These are phyloP conservation scores for Galaxias olidus DNA, from an alignment of 2,797 vertebrate species.

Conservation along the genomic window DNA sequence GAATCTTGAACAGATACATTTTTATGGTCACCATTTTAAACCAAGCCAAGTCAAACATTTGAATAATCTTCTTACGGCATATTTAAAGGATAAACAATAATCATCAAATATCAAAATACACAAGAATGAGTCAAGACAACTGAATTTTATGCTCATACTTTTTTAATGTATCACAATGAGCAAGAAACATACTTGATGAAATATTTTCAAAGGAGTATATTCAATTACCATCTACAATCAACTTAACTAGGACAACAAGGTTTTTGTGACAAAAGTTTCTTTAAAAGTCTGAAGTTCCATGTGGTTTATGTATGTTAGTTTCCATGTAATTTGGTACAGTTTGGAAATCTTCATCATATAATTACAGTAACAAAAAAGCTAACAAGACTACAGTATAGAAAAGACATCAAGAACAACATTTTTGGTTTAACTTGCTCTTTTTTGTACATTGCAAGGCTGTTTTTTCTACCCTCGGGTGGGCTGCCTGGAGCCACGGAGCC, in stretches of 20 bases:
- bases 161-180: conserved; percentile 99
- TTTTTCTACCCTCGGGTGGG: conserved; percentile 87
- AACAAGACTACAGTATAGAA: conserved; percentile 99
- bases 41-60: background rate
- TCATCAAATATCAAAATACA: conserved; percentile 23
- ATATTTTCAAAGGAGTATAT: conserved; percentile 99
- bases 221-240: conserved; percentile 99
- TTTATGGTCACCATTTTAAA: background rate
- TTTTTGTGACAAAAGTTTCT: conserved; percentile 98
- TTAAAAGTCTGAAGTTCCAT: conserved; percentile 98
- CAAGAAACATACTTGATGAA: conserved; percentile 99
- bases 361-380: conserved; percentile 99
- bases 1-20: too few species aligned
- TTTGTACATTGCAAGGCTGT: conserved; percentile 99
- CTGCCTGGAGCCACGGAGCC: conserved; percentile 86
- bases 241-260: conserved; percentile 99
- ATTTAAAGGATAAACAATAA: background rate
- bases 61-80: background rate
- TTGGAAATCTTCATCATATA: conserved; percentile 97
- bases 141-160: conserved; percentile 91
- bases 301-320: conserved; percentile 94
- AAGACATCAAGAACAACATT: conserved; percentile 99
- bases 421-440: conserved; percentile 99
- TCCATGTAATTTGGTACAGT: conserved; percentile 99
- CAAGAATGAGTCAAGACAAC: conserved; percentile 52